These are phyloP conservation scores for Rhopalosiphum padi DNA, from an alignment of 1,140 invertebrate genomes.

Conservation along the genomic window DNA sequence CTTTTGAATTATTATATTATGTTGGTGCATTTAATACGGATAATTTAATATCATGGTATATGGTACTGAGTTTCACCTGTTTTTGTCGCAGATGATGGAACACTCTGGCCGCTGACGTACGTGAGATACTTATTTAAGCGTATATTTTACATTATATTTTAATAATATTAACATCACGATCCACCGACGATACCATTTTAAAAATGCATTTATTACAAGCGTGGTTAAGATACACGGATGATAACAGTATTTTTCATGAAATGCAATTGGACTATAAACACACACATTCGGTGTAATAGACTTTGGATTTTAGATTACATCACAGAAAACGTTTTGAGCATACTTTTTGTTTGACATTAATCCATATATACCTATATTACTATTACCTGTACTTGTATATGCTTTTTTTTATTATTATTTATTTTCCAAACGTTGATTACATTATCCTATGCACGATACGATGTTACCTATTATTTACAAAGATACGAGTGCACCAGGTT, in stretches of 20 bases:
- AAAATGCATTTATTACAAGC: not conserved
- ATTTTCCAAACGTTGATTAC: not conserved
- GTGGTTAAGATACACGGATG: not conserved
- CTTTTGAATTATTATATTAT: not conserved
- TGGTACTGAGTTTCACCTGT: not conserved
- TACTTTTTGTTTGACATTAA: not conserved
- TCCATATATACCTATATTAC: not conserved
- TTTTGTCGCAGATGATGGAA: too few relatives aligned
- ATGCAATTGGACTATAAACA: not conserved
- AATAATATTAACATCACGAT: not conserved
- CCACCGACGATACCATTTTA: not conserved
- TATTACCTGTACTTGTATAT: not conserved
- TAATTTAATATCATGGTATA: too few relatives aligned
- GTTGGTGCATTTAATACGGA: not conserved
- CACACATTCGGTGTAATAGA: not conserved
- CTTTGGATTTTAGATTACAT: not conserved
- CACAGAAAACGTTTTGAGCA: not conserved
- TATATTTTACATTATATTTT: conserved; percentile 1
- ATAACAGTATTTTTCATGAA: not conserved
- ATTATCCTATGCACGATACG: not conserved
- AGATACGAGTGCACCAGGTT: not conserved
- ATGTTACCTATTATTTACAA: not conserved
- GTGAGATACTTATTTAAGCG: too few relatives aligned
- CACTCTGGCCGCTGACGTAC: too few relatives aligned
- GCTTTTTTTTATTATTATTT: not conserved